phyloP scores from a whole-genome alignment of 1,140 invertebrate species.

The Brachionus plicatilis region DNA sequence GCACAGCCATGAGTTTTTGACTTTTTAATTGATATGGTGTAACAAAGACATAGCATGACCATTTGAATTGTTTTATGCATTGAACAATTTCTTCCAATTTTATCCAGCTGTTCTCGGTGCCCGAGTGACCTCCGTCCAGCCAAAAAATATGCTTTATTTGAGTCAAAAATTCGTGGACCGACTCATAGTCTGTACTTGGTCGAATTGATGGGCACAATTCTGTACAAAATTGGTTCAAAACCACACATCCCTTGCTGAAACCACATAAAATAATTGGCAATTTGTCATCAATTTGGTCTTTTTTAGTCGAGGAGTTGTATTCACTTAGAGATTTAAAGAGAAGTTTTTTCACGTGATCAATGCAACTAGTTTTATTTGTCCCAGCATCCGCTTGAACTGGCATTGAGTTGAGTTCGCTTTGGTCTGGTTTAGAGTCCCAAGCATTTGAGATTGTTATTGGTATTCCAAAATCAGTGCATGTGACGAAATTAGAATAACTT shows the following conservation, averaged over 20 bases:
- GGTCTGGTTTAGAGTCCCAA: neutral
- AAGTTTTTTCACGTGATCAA: neutral
- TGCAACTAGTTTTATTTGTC: neutral
- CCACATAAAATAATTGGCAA: slow-evolving; percentile 32
- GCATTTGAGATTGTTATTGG: neutral
- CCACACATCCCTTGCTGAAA: slow-evolving; percentile 34
- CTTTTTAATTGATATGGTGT: slow-evolving; percentile 36
- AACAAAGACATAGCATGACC: neutral
- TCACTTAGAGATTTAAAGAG: neutral
- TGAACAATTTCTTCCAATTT: neutral
- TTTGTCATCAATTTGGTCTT: neutral
- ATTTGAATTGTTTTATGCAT: neutral
- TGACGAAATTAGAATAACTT: slow-evolving; percentile 38
- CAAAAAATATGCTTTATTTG: slow-evolving; percentile 34
- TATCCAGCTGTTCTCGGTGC: slow-evolving; percentile 1
- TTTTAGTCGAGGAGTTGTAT: neutral
- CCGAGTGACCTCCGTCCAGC: slow-evolving; percentile 33
- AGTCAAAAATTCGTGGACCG: neutral
- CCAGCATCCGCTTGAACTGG: neutral
- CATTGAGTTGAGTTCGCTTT: neutral
- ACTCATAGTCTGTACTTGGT: neutral
- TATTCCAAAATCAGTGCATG: slow-evolving; percentile 23
- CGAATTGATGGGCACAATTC: neutral
- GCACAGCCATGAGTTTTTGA: neutral
- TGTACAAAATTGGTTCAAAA: slow-evolving; percentile 10